A percentile compares a stretch with the other conserved stretches of the same genome.
Evolutionary conservation across 2,888 invertebrate species (phyloP).

Genomic region (Hedychridium roseum): DNA sequence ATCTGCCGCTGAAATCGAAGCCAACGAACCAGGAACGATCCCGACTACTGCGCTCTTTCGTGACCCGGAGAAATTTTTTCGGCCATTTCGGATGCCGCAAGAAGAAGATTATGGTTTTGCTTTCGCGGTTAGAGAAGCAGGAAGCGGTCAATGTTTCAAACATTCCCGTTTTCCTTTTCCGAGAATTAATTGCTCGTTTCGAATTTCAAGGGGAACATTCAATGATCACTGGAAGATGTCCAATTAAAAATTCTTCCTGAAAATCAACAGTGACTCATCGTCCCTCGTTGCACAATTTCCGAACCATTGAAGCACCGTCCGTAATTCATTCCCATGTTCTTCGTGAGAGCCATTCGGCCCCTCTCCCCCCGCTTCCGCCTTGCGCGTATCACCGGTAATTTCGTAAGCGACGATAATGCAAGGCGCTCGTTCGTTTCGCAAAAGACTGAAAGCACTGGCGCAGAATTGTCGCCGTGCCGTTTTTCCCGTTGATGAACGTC

Average conservation of each 20-base stretch:
- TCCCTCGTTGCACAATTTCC: too few relatives aligned
- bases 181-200: background rate
- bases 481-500: conserved; percentile 34
- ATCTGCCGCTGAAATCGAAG: too few relatives aligned
- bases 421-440: conserved; percentile 13
- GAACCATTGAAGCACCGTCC: background rate
- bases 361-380: background rate
- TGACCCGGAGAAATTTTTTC: too few relatives aligned
- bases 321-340: background rate
- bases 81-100: background rate
- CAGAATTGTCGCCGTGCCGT: conserved; percentile 30
- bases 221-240: too few relatives aligned
- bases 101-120: conserved; percentile 4
- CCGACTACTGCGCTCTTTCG: too few relatives aligned
- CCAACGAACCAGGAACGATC: too few relatives aligned
- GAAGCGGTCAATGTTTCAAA: conserved; percentile 21
- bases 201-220: too few relatives aligned
- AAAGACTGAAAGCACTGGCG: conserved; percentile 7
- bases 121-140: conserved; percentile 37
- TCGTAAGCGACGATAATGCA: background rate
- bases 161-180: background rate
- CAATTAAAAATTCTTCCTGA: too few relatives aligned
- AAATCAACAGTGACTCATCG: too few relatives aligned
- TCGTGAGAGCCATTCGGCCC: background rate
- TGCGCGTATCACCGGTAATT: background rate